Conservation (phyloP, 2,888 invertebrate genomes). For the Perizoma flavofasciatum region DNA sequence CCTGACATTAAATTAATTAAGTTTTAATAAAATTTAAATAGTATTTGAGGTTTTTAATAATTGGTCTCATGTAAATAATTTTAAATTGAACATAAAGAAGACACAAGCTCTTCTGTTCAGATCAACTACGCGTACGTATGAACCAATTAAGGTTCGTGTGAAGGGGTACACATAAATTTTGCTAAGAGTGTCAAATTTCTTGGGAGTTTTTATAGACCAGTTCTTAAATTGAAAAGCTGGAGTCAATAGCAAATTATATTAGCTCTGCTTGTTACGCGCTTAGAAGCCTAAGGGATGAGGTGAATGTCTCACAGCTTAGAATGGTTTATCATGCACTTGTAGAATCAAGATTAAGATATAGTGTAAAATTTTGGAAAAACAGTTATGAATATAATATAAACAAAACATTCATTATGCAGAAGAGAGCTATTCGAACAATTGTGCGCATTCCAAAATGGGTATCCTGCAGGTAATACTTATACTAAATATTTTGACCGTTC, state of each 20-base stretch:
- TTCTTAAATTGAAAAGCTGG: too few relatives aligned
- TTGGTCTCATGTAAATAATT: background rate
- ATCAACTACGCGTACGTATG: background rate
- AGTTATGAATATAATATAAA: slow-evolving; percentile 9
- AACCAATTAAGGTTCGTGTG: too few relatives aligned
- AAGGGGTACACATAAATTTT: too few relatives aligned
- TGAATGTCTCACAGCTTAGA: slow-evolving; percentile 15
- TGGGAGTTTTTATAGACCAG: too few relatives aligned
- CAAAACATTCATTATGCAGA: background rate
- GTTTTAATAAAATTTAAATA: too few relatives aligned
- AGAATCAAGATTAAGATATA: slow-evolving; percentile 25
- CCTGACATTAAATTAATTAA: background rate
- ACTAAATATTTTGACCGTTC: too few relatives aligned
- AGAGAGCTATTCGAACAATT: background rate
- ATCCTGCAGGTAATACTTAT: too few relatives aligned
- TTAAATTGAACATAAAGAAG: slow-evolving; percentile 3
- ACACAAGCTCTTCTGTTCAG: slow-evolving; percentile 4
- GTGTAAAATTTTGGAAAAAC: slow-evolving; percentile 22
- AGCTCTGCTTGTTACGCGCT: slow-evolving; percentile 20
- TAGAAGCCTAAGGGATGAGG: slow-evolving; percentile 21
- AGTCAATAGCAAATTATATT: too few relatives aligned
- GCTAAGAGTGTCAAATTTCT: too few relatives aligned
- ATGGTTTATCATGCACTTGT: slow-evolving; percentile 24
- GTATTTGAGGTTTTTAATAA: too few relatives aligned
- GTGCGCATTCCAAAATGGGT: too few relatives aligned